These are phyloP conservation scores for Notolabrus celidotus DNA, from an alignment of 2,797 vertebrate species.

Conservation along the genomic window DNA sequence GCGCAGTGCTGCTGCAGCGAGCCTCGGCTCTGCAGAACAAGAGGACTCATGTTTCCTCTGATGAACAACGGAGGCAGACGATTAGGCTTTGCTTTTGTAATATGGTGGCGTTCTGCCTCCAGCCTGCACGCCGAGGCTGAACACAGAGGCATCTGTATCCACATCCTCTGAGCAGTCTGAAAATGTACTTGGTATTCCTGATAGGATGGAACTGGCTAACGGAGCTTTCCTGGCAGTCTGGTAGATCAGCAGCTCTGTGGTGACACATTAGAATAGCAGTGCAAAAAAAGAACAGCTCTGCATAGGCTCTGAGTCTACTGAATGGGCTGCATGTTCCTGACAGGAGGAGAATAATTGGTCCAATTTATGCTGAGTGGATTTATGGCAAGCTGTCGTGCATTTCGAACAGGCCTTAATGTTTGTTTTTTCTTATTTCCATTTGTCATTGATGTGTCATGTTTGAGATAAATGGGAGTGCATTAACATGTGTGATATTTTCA, in stretches of 20 bases:
- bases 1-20: slow-evolving; percentile 15
- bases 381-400: slow-evolving; percentile 75
- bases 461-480: slow-evolving; percentile 35
- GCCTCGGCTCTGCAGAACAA: slow-evolving; percentile 38
- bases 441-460: slow-evolving; percentile 50
- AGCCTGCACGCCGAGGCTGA: slow-evolving; percentile 55
- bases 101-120: slow-evolving; percentile 62
- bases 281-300: slow-evolving; percentile 26
- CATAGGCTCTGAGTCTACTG: slow-evolving; percentile 53
- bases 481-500: slow-evolving; percentile 31
- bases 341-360: slow-evolving; percentile 68
- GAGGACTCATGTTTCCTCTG: slow-evolving; percentile 64
- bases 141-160: slow-evolving; percentile 72
- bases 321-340: slow-evolving; percentile 52
- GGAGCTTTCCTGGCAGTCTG: slow-evolving; percentile 71
- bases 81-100: slow-evolving; percentile 71
- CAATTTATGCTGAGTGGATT: slow-evolving; percentile 69
- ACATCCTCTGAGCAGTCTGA: slow-evolving; percentile 57
- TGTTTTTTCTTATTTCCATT: slow-evolving; percentile 14
- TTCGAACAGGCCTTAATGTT: slow-evolving; percentile 51
- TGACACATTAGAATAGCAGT: slow-evolving; percentile 58
- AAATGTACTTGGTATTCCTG: slow-evolving; percentile 76
- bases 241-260: slow-evolving; percentile 63
- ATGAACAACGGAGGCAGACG: slow-evolving; percentile 56
- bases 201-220: slow-evolving; percentile 71